Percentiles rank a stretch among this genome's conserved stretches.
Conservation (phyloP, 1,140 invertebrate genomes). For the Eulimnadia texana region DNA sequence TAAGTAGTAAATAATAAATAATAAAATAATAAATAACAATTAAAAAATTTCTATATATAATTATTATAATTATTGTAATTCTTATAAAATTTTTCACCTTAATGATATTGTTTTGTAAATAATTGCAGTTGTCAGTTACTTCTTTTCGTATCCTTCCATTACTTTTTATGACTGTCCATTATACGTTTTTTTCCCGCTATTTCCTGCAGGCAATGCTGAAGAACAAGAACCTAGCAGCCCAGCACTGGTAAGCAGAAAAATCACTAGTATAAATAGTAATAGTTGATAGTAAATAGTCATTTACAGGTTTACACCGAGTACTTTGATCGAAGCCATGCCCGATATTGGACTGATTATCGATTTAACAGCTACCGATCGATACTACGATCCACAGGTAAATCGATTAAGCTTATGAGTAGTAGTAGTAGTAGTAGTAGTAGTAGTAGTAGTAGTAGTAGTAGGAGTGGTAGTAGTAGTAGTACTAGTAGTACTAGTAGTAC, state of each 20-base stretch:
- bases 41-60: too few species aligned
- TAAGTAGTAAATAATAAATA: too few species aligned
- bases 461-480: background rate
- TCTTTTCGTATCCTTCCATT: too few species aligned
- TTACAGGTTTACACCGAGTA: conserved; percentile 33
- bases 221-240: background rate
- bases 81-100: too few species aligned
- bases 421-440: background rate
- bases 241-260: background rate
- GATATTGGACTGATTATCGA: conserved; percentile 48
- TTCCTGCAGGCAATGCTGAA: background rate
- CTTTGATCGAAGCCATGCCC: conserved; percentile 34
- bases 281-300: background rate
- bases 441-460: too few species aligned
- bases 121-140: background rate
- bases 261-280: background rate
- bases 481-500: background rate
- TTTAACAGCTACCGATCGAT: conserved; percentile 48
- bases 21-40: too few species aligned
- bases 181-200: background rate
- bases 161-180: too few species aligned
- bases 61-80: too few species aligned
- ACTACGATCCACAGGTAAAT: conserved; percentile 38
- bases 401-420: conserved; percentile 11
- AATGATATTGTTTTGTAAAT: background rate